Percentiles rank a stretch among this genome's conserved stretches.
Evolutionary conservation across 1,140 invertebrate genomes (phyloP).

Genomic region (Pseudobourletiella spinata): DNA sequence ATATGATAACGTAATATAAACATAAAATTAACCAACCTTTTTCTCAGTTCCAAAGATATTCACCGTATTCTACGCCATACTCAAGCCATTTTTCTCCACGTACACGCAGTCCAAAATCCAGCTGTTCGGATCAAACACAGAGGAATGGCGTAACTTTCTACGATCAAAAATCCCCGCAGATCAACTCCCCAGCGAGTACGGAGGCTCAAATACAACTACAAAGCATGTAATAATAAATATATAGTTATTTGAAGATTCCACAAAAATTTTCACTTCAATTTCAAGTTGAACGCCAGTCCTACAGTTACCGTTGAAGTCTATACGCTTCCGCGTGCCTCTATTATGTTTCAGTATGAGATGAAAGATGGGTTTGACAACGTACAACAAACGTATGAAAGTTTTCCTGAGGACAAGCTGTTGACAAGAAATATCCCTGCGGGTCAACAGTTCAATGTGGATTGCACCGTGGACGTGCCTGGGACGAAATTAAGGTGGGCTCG

Average conservation of each 20-base stretch:
- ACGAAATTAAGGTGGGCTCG: not conserved
- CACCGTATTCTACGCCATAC: conserved; percentile 6
- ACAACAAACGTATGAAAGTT: not conserved
- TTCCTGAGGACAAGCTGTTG: not conserved
- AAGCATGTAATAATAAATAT: too few species aligned
- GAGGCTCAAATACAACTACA: conserved; percentile 7
- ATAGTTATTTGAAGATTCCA: too few species aligned
- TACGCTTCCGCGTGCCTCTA: too few species aligned
- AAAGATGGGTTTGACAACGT: not conserved
- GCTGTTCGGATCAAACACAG: conserved; percentile 1
- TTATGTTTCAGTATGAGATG: not conserved
- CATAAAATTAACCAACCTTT: not conserved
- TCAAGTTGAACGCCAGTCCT: too few species aligned
- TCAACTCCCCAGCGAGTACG: conserved; percentile 15
- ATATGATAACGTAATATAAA: not conserved
- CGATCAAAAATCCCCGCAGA: not conserved
- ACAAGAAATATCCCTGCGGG: not conserved
- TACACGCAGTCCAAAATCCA: conserved; percentile 14
- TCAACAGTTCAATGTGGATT: not conserved
- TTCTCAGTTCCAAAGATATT: conserved; percentile 12
- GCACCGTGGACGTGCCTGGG: not conserved
- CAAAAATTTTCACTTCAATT: too few species aligned
- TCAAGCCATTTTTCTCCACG: conserved; percentile 15
- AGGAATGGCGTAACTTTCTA: conserved; percentile 10
- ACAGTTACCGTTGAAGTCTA: too few species aligned